Percentiles rank a stretch among this genome's conserved stretches.
Evolutionary conservation across 2,113 vertebrate species (phyloP).

Genomic region (Dolichotis patagonum): DNA sequence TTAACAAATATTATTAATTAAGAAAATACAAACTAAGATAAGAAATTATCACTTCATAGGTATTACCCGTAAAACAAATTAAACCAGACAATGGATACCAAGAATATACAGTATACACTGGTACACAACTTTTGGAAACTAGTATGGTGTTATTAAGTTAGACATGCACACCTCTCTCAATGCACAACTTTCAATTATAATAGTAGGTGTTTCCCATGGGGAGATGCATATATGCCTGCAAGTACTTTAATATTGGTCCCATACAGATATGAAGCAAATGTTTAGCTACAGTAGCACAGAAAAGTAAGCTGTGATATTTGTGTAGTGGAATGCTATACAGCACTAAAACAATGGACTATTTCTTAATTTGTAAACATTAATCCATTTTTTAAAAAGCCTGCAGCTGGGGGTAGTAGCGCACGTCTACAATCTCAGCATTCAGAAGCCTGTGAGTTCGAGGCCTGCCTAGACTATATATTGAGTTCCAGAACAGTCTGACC

Average conservation of each 20-base stretch:
- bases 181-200: not conserved
- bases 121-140: not conserved
- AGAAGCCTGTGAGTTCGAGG: not conserved
- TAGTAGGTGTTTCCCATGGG: not conserved
- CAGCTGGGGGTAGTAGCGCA: not conserved
- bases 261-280: not conserved
- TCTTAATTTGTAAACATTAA: not conserved
- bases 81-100: not conserved
- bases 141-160: too few species aligned
- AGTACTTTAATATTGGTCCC: not conserved
- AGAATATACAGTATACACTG: not conserved
- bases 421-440: not conserved
- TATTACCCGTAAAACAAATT: not conserved
- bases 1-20: not conserved
- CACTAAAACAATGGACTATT: not conserved
- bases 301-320: not conserved
- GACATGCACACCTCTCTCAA: not conserved
- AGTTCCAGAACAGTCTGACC: not conserved
- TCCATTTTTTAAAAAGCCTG: not conserved
- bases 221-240: not conserved
- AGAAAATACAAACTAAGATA: not conserved
- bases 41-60: not conserved
- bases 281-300: not conserved
- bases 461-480: not conserved
- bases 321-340: not conserved